Conservation (phyloP, 2,797 vertebrate genomes). For the Chanos chanos region DNA sequence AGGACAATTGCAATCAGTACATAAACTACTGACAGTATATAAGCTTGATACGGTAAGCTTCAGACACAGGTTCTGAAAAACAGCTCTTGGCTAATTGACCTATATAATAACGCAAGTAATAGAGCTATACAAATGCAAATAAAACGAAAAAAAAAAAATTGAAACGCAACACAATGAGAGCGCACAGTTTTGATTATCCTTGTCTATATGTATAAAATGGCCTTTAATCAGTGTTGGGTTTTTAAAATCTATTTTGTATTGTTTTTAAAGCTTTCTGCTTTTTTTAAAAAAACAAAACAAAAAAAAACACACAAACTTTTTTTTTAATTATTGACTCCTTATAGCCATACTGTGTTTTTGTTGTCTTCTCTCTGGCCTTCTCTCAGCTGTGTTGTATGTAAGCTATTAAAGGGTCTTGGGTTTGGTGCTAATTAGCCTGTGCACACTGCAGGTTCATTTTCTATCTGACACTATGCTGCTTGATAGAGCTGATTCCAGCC, state of each 20-base stretch:
- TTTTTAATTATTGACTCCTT: conserved; percentile 25
- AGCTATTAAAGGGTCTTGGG: no score
- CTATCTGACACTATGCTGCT: no score
- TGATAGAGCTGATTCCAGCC: no score
- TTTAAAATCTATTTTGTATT: conserved; percentile 20
- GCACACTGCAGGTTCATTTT: no score
- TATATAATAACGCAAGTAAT: background rate
- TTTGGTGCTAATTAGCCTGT: no score
- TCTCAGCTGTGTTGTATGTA: conserved; percentile 23
- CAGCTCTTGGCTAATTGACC: no score
- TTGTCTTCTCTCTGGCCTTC: conserved; percentile 43
- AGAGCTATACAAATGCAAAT: conserved; percentile 9
- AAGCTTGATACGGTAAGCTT: conserved; percentile 30
- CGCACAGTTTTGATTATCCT: conserved; percentile 44
- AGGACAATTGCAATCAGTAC: conserved; percentile 28
- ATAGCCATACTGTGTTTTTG: conserved; percentile 16
- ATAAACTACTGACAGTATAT: conserved; percentile 19
- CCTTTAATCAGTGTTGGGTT: conserved; percentile 56
- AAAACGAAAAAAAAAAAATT: conserved; percentile 27
- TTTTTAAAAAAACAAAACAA: conserved; percentile 29
- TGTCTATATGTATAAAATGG: conserved; percentile 41
- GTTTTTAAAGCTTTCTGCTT: conserved; percentile 42
- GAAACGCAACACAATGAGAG: conserved; percentile 29
- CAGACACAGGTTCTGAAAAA: no score
- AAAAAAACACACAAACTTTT: no score